Evolutionary conservation across 2,113 vertebrate species (phyloP).

Genomic region (Gnathonemus longibarbis): DNA sequence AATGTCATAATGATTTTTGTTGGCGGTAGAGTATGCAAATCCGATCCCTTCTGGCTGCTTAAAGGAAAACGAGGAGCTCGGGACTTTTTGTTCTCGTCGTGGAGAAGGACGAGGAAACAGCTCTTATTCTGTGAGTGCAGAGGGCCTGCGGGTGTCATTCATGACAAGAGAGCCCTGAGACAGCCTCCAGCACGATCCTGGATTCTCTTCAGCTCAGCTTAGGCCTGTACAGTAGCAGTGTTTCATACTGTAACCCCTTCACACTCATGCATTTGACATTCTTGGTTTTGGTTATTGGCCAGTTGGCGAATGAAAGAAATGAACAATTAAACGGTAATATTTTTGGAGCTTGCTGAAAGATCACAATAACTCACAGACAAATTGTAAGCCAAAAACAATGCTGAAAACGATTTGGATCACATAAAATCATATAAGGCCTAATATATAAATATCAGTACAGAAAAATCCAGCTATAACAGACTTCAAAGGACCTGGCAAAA

Average conservation of each 20-base stretch:
- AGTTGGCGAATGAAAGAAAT: background rate
- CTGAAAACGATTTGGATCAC: background rate
- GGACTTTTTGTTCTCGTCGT: constrained; percentile 25
- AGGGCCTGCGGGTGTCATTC: background rate
- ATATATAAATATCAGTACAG: background rate
- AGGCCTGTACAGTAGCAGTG: background rate
- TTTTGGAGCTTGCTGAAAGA: background rate
- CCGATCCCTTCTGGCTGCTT: constrained; percentile 4
- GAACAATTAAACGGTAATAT: background rate
- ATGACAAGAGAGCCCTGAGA: background rate
- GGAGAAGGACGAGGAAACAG: background rate
- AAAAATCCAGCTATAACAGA: too few relatives aligned
- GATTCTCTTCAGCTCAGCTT: background rate
- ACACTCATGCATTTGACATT: background rate
- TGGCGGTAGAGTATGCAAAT: constrained; percentile 13
- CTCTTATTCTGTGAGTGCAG: background rate
- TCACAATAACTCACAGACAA: background rate
- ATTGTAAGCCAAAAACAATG: background rate
- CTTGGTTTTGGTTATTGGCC: background rate
- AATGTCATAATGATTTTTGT: constrained; percentile 8
- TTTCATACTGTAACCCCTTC: background rate
- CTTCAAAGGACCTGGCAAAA: too few relatives aligned
- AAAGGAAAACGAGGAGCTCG: background rate
- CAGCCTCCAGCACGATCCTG: background rate
- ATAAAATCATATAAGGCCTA: background rate